Evolutionary conservation across 1,140 invertebrate genomes (phyloP).

Genomic region (Dysdera silvatica): DNA sequence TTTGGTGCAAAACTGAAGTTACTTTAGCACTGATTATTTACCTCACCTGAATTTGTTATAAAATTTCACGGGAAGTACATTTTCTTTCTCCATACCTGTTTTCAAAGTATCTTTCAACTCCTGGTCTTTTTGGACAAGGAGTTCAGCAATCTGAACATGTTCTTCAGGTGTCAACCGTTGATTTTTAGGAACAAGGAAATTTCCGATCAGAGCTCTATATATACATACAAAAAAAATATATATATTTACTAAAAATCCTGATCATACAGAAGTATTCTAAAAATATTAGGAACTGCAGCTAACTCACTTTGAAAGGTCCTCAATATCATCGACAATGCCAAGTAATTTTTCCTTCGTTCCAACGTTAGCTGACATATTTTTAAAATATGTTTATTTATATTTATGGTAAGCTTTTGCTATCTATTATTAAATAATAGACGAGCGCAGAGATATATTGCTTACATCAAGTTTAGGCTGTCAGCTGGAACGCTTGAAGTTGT

Average conservation of each 20-base stretch:
- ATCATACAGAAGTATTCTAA: constrained; percentile 11
- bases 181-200: constrained; percentile 70
- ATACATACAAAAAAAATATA: constrained; percentile 32
- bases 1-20: too few relatives aligned
- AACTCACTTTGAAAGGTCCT: constrained; percentile 78
- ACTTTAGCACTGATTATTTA: too few relatives aligned
- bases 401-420: too few relatives aligned
- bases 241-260: constrained; percentile 9
- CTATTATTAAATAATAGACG: too few relatives aligned
- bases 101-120: constrained; percentile 79
- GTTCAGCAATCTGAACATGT: constrained; percentile 71
- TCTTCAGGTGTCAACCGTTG: constrained; percentile 70
- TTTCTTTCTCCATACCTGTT: too few relatives aligned
- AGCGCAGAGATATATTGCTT: too few relatives aligned
- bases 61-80: too few relatives aligned
- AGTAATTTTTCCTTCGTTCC: constrained; percentile 61
- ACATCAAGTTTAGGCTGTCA: too few relatives aligned
- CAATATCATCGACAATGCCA: constrained; percentile 77
- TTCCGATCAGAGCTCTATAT: constrained; percentile 85
- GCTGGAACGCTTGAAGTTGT: too few relatives aligned
- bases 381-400: too few relatives aligned
- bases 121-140: constrained; percentile 79
- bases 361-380: too few relatives aligned
- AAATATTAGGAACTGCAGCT: background rate
- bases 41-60: too few relatives aligned